These are phyloP conservation scores for Cetonia aurata DNA, from an alignment of 2,888 invertebrate species.

Conservation along the genomic window DNA sequence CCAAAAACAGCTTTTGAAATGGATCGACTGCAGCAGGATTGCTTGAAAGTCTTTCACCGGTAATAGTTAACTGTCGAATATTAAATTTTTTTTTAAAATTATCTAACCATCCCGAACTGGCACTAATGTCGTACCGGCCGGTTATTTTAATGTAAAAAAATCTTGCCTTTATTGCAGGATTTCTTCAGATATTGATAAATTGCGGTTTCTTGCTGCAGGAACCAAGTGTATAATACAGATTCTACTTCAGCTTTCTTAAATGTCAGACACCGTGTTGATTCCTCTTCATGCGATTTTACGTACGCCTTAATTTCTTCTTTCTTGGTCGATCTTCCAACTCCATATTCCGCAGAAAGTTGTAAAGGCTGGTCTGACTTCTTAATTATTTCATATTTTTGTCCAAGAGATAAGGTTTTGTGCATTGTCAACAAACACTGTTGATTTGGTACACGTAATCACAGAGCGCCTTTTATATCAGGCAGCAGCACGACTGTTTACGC, in stretches of 20 bases:
- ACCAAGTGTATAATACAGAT: background rate
- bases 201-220: conserved; percentile 10
- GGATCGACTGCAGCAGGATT: background rate
- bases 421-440: background rate
- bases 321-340: background rate
- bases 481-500: conserved; percentile 14
- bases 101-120: too few relatives aligned
- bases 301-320: conserved; percentile 13
- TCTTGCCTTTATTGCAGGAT: background rate
- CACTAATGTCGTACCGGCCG: conserved; percentile 14
- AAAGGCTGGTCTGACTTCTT: too few relatives aligned
- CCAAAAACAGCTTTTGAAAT: background rate
- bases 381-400: too few relatives aligned
- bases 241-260: conserved; percentile 15
- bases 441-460: conserved; percentile 8
- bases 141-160: conserved; percentile 21
- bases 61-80: conserved; percentile 16
- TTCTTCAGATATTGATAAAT: background rate
- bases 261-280: conserved; percentile 15
- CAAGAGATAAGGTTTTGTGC: conserved; percentile 11
- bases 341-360: too few relatives aligned
- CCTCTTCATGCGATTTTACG: conserved; percentile 9
- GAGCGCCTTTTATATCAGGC: conserved; percentile 6
- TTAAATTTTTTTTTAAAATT: too few relatives aligned
- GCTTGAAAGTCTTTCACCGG: background rate